A percentile compares a stretch with the other conserved stretches of the same genome.
Evolutionary conservation across 2,888 invertebrate species (phyloP).

Genomic region (Noctua janthina): DNA sequence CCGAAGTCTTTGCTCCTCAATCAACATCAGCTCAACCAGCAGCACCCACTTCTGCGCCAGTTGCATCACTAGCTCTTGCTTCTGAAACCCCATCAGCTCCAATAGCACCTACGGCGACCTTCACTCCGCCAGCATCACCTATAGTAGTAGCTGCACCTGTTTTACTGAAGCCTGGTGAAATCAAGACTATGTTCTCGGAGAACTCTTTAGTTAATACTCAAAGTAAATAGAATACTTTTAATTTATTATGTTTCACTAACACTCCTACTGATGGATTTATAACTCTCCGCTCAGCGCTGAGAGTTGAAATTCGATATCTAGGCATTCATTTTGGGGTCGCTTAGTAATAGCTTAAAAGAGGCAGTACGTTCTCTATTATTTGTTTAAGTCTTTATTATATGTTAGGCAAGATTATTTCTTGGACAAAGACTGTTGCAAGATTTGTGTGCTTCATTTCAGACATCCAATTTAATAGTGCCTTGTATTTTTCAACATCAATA

Average conservation of each 20-base stretch:
- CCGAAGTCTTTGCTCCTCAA: slow-evolving; percentile 56
- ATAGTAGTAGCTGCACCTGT: slow-evolving; percentile 38
- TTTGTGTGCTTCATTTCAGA: slow-evolving; percentile 19
- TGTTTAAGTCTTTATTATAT: background rate
- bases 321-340: background rate
- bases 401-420: slow-evolving; percentile 8
- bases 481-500: slow-evolving; percentile 43
- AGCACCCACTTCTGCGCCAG: slow-evolving; percentile 25
- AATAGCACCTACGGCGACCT: slow-evolving; percentile 19
- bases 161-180: slow-evolving; percentile 50
- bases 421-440: slow-evolving; percentile 18
- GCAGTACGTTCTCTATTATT: slow-evolving; percentile 7
- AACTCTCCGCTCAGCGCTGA: background rate
- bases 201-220: slow-evolving; percentile 77
- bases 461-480: slow-evolving; percentile 4
- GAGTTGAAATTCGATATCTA: background rate
- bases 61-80: slow-evolving; percentile 18
- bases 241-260: background rate
- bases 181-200: slow-evolving; percentile 66
- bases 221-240: slow-evolving; percentile 70
- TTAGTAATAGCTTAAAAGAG: background rate
- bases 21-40: slow-evolving; percentile 23
- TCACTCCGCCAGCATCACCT: slow-evolving; percentile 21
- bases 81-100: slow-evolving; percentile 36
- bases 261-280: background rate